phyloP scores from a whole-genome alignment of 2,888 invertebrate species.

The Theristus sp. region DNA sequence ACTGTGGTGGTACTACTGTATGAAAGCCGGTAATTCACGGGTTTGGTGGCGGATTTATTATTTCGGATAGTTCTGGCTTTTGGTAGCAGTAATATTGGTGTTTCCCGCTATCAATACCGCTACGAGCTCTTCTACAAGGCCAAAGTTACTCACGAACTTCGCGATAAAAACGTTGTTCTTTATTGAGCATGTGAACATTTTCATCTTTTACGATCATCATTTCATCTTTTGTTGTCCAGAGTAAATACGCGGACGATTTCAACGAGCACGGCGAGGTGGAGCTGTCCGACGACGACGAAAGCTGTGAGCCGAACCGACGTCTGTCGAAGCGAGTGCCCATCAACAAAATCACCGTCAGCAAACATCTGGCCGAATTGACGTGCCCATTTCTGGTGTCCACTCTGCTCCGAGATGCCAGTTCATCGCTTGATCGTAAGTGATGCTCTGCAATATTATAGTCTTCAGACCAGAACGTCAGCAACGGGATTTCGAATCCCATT shows the following conservation, averaged over 20 bases:
- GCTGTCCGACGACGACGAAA: neutral
- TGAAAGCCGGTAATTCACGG: too few relatives aligned
- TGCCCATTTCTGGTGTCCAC: slow-evolving; percentile 29
- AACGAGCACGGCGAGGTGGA: neutral
- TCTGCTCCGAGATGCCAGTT: slow-evolving; percentile 16
- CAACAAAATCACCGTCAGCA: slow-evolving; percentile 26
- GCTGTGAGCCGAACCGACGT: neutral
- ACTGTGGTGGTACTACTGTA: too few relatives aligned
- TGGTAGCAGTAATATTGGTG: too few relatives aligned
- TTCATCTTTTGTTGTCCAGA: neutral
- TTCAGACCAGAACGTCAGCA: too few relatives aligned
- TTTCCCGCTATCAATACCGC: too few relatives aligned
- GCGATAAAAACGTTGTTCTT: too few relatives aligned
- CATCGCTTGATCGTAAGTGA: neutral
- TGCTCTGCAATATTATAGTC: neutral
- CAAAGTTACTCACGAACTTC: neutral
- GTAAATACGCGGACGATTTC: neutral
- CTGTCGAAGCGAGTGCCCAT: neutral
- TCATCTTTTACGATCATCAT: too few relatives aligned
- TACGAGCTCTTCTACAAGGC: too few relatives aligned
- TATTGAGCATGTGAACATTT: too few relatives aligned
- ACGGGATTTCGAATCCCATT: too few relatives aligned
- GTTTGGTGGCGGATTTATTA: too few relatives aligned
- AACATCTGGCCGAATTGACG: slow-evolving; percentile 37
- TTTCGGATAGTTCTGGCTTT: too few relatives aligned